Percentiles rank a stretch among this genome's conserved stretches.
These are phyloP conservation scores for Orientallactaga bullata DNA, from an alignment of 2,113 vertebrate species.

Conservation along the genomic window DNA sequence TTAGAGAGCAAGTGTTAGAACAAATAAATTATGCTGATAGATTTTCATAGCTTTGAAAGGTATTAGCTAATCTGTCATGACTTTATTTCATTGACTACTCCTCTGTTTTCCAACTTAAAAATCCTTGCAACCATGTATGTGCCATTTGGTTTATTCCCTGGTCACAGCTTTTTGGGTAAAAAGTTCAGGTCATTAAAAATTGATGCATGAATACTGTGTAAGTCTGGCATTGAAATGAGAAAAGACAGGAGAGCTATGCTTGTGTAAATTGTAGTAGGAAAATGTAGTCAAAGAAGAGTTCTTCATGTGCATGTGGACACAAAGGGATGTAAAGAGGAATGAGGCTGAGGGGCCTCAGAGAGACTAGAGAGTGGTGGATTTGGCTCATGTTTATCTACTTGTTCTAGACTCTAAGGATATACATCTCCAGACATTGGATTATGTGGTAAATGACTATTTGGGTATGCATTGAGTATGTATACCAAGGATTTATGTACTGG, in stretches of 20 bases:
- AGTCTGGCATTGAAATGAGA: not conserved
- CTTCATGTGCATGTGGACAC: not conserved
- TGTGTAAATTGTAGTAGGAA: not conserved
- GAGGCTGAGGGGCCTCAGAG: not conserved
- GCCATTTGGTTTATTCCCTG: not conserved
- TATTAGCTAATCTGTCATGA: not conserved
- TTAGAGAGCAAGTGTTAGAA: not conserved
- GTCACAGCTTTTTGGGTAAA: not conserved
- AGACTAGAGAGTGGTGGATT: not conserved
- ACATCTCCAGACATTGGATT: not conserved
- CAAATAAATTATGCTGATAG: not conserved
- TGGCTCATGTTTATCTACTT: not conserved
- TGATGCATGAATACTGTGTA: not conserved
- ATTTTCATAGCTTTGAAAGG: not conserved
- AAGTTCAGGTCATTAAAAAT: not conserved
- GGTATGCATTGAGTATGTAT: no score
- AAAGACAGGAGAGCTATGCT: not conserved
- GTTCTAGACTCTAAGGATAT: not conserved
- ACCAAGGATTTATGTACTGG: not conserved
- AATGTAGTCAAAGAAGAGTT: not conserved
- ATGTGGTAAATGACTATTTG: not conserved
- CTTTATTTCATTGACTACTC: not conserved
- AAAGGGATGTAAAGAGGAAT: not conserved
- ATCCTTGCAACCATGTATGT: not conserved
- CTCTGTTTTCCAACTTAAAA: not conserved